Evolutionary conservation across 2,888 invertebrate genomes (phyloP).

Genomic region (Salpingus planirostris): DNA sequence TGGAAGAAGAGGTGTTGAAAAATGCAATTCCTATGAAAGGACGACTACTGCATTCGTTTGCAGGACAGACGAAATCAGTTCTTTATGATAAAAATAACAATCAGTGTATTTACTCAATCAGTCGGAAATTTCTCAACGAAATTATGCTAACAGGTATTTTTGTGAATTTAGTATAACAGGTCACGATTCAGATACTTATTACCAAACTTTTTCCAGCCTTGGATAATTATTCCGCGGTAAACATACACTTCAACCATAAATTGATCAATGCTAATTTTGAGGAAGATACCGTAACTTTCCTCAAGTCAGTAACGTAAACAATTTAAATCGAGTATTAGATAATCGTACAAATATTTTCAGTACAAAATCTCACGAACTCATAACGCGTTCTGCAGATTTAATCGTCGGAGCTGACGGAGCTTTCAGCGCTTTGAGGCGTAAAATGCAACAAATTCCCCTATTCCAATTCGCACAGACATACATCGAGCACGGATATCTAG

Average conservation of each 20-base stretch:
- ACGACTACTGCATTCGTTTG: slow-evolving; percentile 73
- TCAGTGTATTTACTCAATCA: slow-evolving; percentile 89
- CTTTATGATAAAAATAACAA: slow-evolving; percentile 72
- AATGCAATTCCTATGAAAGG: slow-evolving; percentile 87
- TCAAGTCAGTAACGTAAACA: slow-evolving; percentile 61
- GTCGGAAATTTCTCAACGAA: slow-evolving; percentile 79
- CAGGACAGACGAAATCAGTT: slow-evolving; percentile 64
- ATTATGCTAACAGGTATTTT: slow-evolving; percentile 73
- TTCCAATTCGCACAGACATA: slow-evolving; percentile 87
- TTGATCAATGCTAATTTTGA: slow-evolving; percentile 60
- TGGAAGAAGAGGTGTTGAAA: slow-evolving; percentile 60
- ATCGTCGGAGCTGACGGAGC: slow-evolving; percentile 95
- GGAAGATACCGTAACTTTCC: slow-evolving; percentile 60
- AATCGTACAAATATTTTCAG: too few relatives aligned
- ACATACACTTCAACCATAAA: slow-evolving; percentile 77
- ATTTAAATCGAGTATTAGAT: too few relatives aligned
- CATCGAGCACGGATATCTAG: slow-evolving; percentile 93
- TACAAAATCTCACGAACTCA: slow-evolving; percentile 42
- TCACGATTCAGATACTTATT: too few relatives aligned
- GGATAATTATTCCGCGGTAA: slow-evolving; percentile 61
- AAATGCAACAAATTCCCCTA: slow-evolving; percentile 70
- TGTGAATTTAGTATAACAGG: too few relatives aligned
- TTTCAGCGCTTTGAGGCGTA: slow-evolving; percentile 73
- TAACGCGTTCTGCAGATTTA: slow-evolving; percentile 59
- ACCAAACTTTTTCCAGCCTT: too few relatives aligned